Percentiles rank a stretch among this genome's conserved stretches.
These are phyloP conservation scores for Astropecten irregularis DNA, from an alignment of 53 echinoderm and acorn worm genomes.

Conservation along the genomic window DNA sequence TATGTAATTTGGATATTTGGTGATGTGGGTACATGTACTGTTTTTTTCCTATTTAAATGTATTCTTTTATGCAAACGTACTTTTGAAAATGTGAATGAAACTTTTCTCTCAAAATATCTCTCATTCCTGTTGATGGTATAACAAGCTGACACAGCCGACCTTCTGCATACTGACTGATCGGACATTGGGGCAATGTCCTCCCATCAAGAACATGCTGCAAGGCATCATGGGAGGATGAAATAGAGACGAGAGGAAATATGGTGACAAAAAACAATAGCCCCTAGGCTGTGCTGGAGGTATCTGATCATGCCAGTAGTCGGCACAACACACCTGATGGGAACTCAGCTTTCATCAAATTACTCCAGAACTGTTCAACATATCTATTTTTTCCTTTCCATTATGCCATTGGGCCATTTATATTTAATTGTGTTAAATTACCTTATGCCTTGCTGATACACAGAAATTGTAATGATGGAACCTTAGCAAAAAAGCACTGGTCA, in stretches of 20 bases:
- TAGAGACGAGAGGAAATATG: slow-evolving; percentile 53
- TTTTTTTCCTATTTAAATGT: no score
- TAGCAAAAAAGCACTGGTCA: slow-evolving; percentile 37
- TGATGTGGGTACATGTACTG: no score
- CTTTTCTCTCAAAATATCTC: no score
- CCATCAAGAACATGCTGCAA: slow-evolving; percentile 40
- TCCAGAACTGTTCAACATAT: slow-evolving; percentile 37
- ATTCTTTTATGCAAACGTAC: no score
- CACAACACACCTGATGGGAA: slow-evolving; percentile 46
- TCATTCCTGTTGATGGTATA: slow-evolving; percentile 21
- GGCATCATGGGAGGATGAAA: slow-evolving; percentile 59
- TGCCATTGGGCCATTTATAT: slow-evolving; percentile 53
- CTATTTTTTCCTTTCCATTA: slow-evolving; percentile 45
- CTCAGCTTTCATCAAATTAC: slow-evolving; percentile 52
- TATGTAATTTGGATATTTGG: no score
- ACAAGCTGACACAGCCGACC: slow-evolving; percentile 30
- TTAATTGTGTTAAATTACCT: slow-evolving; percentile 59
- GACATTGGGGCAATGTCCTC: slow-evolving; percentile 49
- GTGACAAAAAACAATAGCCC: slow-evolving; percentile 62
- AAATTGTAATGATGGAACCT: slow-evolving; percentile 38
- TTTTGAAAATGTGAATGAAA: slow-evolving; percentile 44
- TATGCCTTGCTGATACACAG: slow-evolving; percentile 31
- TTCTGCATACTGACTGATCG: slow-evolving; percentile 29
- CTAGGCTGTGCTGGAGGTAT: slow-evolving; percentile 28
- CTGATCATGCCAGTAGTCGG: slow-evolving; percentile 25